A percentile compares a stretch with the other conserved stretches of the same genome.
phyloP scores from a whole-genome alignment of 2,113 vertebrate genomes.

The Sarotherodon lohbergeri region DNA sequence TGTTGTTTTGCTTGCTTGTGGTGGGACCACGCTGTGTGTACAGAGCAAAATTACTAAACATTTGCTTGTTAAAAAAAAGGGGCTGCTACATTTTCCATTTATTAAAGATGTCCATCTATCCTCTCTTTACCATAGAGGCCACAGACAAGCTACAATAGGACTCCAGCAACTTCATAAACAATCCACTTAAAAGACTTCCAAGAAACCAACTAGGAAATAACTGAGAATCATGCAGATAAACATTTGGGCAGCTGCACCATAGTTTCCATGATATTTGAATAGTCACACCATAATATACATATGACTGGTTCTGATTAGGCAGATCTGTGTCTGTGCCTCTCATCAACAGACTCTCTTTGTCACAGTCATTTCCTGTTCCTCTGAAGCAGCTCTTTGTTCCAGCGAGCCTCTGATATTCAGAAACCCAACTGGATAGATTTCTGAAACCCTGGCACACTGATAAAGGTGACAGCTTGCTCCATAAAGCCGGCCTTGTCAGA shows the following conservation, averaged over 20 bases:
- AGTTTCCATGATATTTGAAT: slow-evolving; percentile 19
- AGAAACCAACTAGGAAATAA: neutral
- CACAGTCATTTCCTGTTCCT: slow-evolving; percentile 63
- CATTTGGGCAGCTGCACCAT: neutral
- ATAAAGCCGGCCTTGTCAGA: slow-evolving; percentile 48
- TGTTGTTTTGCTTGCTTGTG: neutral
- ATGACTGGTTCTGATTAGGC: slow-evolving; percentile 39
- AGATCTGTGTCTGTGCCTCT: slow-evolving; percentile 43
- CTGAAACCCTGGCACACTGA: slow-evolving; percentile 48
- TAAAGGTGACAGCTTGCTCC: slow-evolving; percentile 47
- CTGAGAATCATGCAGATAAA: neutral
- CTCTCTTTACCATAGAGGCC: neutral
- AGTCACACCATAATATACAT: neutral
- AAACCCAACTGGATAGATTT: slow-evolving; percentile 57
- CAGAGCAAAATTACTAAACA: neutral
- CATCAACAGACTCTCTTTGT: slow-evolving; percentile 64
- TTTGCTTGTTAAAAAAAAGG: neutral
- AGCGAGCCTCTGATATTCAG: slow-evolving; percentile 53
- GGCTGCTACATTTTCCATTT: neutral
- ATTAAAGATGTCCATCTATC: neutral
- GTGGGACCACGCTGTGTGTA: neutral
- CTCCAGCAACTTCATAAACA: neutral
- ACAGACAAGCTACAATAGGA: neutral
- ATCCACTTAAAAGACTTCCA: neutral
- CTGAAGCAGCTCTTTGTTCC: slow-evolving; percentile 62